Evolutionary conservation across 1,140 invertebrate species (phyloP).

Genomic region (Lucilia cuprina): DNA sequence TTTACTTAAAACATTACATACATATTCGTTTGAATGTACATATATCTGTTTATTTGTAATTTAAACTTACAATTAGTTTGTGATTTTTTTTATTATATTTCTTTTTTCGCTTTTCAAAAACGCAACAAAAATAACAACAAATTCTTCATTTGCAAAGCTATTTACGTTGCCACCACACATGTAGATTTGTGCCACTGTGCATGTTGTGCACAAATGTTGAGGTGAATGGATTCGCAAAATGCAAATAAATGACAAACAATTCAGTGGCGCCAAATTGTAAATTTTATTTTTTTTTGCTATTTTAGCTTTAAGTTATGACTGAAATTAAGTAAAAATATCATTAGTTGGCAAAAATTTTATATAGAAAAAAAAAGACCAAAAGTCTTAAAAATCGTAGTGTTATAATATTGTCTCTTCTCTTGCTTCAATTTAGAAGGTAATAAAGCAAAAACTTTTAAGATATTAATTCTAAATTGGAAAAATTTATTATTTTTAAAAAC

Average conservation of each 20-base stretch:
- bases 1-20: too few species aligned
- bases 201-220: background rate
- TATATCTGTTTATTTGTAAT: background rate
- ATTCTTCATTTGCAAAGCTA: background rate
- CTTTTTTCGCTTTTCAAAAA: background rate
- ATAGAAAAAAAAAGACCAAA: background rate
- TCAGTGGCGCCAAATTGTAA: constrained; percentile 8
- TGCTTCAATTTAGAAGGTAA: too few species aligned
- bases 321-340: background rate
- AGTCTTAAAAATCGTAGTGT: background rate
- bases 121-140: background rate
- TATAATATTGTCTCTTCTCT: background rate
- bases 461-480: too few species aligned
- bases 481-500: too few species aligned
- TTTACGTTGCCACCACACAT: background rate
- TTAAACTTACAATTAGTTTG: background rate
- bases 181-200: background rate
- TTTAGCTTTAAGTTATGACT: background rate
- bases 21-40: too few species aligned
- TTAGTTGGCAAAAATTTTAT: too few species aligned
- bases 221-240: constrained; percentile 10
- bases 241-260: constrained; percentile 15
- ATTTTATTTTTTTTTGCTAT: background rate
- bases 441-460: too few species aligned
- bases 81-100: background rate